Evolutionary conservation across 2,797 vertebrate genomes (phyloP).

Genomic region (Falco concolor): DNA sequence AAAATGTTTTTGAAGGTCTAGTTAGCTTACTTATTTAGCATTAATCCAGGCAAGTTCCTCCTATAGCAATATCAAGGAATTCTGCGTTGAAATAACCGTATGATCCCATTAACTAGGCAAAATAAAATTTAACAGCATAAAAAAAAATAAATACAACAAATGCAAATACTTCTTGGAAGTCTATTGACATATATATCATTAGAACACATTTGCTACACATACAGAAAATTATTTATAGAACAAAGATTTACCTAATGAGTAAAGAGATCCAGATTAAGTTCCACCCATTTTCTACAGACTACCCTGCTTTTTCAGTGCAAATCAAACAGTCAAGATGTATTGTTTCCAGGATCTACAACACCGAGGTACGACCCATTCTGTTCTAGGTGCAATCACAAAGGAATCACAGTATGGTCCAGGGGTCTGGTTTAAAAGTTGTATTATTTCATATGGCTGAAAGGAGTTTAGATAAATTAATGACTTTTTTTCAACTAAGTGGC

Average conservation of each 20-base stretch:
- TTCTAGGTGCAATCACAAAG: background rate
- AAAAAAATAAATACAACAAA: background rate
- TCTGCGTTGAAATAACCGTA: background rate
- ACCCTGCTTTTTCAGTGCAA: background rate
- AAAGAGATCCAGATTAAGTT: background rate
- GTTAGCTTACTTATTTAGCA: background rate
- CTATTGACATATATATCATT: too few species aligned
- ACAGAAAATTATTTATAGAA: background rate
- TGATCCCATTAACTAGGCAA: background rate
- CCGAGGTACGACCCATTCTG: background rate
- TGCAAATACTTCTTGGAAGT: too few species aligned
- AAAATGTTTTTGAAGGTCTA: background rate
- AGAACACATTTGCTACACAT: background rate
- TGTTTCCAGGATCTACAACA: background rate
- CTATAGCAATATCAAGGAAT: background rate
- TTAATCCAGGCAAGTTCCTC: background rate
- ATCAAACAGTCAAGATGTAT: background rate
- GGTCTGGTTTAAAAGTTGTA: background rate
- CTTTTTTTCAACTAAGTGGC: background rate
- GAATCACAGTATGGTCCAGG: background rate
- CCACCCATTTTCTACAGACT: background rate
- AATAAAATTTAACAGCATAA: background rate
- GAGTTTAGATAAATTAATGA: background rate
- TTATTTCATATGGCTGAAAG: background rate
- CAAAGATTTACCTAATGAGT: background rate